These are phyloP conservation scores for Threskiornis aethiopicus DNA, from an alignment of 2,797 vertebrate genomes.

Conservation along the genomic window DNA sequence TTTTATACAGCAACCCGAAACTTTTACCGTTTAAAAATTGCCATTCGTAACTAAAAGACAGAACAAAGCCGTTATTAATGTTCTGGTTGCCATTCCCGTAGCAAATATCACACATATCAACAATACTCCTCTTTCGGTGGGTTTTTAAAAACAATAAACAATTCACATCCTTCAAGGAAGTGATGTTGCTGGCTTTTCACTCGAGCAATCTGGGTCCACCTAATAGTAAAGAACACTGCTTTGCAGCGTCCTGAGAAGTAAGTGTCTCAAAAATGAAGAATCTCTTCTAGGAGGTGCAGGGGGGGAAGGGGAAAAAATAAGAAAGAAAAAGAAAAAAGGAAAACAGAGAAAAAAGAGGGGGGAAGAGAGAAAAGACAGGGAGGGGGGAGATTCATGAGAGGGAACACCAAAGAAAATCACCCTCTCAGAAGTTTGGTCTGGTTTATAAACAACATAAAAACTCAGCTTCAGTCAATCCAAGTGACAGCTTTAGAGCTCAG, in stretches of 20 bases:
- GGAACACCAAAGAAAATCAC: not conserved
- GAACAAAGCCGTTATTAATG: not conserved
- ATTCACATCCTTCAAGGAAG: not conserved
- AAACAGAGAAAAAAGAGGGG: no score
- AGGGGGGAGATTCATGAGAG: not conserved
- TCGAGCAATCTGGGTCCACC: not conserved
- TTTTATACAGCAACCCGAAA: constrained; percentile 30
- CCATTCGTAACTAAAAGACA: not conserved
- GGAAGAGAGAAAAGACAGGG: no score
- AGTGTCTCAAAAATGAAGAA: not conserved
- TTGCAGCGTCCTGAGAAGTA: not conserved
- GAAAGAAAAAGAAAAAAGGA: not conserved
- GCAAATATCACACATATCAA: not conserved
- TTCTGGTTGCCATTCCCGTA: not conserved
- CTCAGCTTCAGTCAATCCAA: not conserved
- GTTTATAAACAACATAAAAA: not conserved
- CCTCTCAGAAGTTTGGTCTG: not conserved
- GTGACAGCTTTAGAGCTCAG: not conserved
- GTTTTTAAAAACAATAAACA: not conserved
- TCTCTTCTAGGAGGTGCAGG: not conserved
- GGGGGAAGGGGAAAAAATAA: not conserved
- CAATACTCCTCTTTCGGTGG: not conserved
- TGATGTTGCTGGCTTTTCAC: not conserved
- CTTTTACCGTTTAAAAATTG: not conserved
- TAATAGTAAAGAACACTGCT: not conserved